Percentiles rank a stretch among this genome's conserved stretches.
Conservation (phyloP, 2,797 vertebrate genomes). For the Menidia menidia region DNA sequence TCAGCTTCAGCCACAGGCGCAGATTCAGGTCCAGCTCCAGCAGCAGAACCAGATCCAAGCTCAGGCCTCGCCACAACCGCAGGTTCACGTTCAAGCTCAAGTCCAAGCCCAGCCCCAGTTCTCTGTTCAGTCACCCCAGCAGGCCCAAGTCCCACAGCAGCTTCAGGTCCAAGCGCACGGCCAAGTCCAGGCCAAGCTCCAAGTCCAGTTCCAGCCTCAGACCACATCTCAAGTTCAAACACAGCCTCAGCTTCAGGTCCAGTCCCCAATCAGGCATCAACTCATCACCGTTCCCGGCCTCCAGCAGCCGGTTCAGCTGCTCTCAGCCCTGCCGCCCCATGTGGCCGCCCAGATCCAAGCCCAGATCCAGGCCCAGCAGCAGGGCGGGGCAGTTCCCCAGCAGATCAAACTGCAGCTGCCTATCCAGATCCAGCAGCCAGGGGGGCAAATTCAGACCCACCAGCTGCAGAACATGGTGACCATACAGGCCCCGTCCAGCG, state of each 20-base stretch:
- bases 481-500: slow-evolving; percentile 89
- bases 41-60: slow-evolving; percentile 51
- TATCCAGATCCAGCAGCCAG: slow-evolving; percentile 86
- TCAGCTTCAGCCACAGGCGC: slow-evolving; percentile 55
- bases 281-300: slow-evolving; percentile 90
- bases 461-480: slow-evolving; percentile 93
- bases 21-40: slow-evolving; percentile 55
- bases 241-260: slow-evolving; percentile 77
- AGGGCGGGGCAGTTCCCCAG: slow-evolving; percentile 84
- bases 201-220: slow-evolving; percentile 76
- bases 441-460: slow-evolving; percentile 86
- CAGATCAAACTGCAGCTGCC: slow-evolving; percentile 92
- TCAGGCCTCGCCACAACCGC: slow-evolving; percentile 50
- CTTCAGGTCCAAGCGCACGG: slow-evolving; percentile 67
- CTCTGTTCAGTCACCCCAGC: slow-evolving; percentile 61
- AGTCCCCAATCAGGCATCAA: slow-evolving; percentile 85
- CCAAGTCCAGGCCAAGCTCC: slow-evolving; percentile 72
- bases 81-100: slow-evolving; percentile 54
- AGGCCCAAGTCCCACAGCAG: slow-evolving; percentile 60
- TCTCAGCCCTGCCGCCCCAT: slow-evolving; percentile 86
- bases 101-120: slow-evolving; percentile 66
- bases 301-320: slow-evolving; percentile 90
- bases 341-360: slow-evolving; percentile 89
- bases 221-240: slow-evolving; percentile 75
- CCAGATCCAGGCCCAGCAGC: slow-evolving; percentile 83